These are phyloP conservation scores for Scolopax bukidnonensis DNA, from an alignment of 2,797 vertebrate genomes.

Conservation along the genomic window DNA sequence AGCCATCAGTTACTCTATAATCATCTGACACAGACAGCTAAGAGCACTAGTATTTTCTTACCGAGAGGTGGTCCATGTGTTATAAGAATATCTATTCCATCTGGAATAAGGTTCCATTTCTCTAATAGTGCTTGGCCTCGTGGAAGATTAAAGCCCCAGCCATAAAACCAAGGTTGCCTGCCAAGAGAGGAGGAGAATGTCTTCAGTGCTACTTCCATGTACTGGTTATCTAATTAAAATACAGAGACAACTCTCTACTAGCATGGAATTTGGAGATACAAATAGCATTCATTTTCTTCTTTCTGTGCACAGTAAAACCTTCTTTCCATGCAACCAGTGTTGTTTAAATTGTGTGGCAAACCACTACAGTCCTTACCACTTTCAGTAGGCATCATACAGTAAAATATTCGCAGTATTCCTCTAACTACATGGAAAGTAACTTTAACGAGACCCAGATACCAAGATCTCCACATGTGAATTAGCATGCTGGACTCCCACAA, in stretches of 20 bases:
- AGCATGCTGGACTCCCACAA: neutral
- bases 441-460: neutral
- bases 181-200: slow-evolving; percentile 40
- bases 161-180: slow-evolving; percentile 99
- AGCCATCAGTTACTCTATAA: slow-evolving; percentile 11
- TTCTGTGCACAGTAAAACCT: neutral
- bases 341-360: neutral
- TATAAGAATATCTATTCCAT: slow-evolving; percentile 93
- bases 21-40: slow-evolving; percentile 26
- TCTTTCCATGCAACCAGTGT: neutral
- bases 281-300: slow-evolving; percentile 30
- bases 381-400: neutral
- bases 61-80: slow-evolving; percentile 97
- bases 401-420: neutral
- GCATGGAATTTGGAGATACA: slow-evolving; percentile 13
- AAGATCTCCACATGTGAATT: neutral
- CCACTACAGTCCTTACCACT: neutral
- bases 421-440: neutral
- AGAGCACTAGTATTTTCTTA: slow-evolving; percentile 74
- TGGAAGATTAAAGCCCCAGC: slow-evolving; percentile 97
- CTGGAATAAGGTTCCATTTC: slow-evolving; percentile 98
- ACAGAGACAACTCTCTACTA: neutral
- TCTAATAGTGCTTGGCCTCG: slow-evolving; percentile 95
- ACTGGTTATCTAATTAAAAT: slow-evolving; percentile 53
- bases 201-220: slow-evolving; percentile 59